A percentile compares a stretch with the other conserved stretches of the same genome.
Evolutionary conservation across 2,888 invertebrate genomes (phyloP).

Genomic region (Athalia cordata): DNA sequence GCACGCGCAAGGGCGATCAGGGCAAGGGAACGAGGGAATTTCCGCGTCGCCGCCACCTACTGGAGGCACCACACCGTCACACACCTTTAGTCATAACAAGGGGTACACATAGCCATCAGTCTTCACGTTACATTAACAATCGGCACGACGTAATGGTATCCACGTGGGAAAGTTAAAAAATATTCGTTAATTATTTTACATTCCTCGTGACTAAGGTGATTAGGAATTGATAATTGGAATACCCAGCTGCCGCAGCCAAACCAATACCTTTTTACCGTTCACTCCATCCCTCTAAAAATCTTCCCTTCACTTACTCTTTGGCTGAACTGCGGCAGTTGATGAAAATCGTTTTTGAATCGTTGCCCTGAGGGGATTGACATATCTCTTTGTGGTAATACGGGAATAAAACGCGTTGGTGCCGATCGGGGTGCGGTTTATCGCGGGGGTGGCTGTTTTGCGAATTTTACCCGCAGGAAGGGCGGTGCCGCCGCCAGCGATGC

Average conservation of each 20-base stretch:
- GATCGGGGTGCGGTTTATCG: slow-evolving; percentile 18
- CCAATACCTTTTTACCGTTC: background rate
- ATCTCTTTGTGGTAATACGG: slow-evolving; percentile 8
- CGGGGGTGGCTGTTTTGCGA: slow-evolving; percentile 27
- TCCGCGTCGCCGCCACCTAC: slow-evolving; percentile 56
- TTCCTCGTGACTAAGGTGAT: background rate
- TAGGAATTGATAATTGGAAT: background rate
- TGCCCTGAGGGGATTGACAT: background rate
- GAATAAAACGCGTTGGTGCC: slow-evolving; percentile 14
- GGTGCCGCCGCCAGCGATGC: background rate
- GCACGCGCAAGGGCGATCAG: slow-evolving; percentile 36
- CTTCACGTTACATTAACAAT: slow-evolving; percentile 38
- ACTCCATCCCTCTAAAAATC: background rate
- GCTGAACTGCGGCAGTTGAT: slow-evolving; percentile 22
- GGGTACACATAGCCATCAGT: slow-evolving; percentile 47
- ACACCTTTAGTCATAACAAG: slow-evolving; percentile 60
- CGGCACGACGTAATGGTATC: background rate
- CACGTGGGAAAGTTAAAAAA: background rate
- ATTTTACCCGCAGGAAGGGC: background rate
- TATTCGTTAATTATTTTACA: background rate
- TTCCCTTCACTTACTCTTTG: slow-evolving; percentile 20
- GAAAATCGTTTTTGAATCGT: slow-evolving; percentile 5
- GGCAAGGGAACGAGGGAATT: slow-evolving; percentile 27
- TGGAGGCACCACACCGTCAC: slow-evolving; percentile 62
- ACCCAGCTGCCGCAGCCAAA: slow-evolving; percentile 17